Evolutionary conservation across 1,140 invertebrate species (phyloP), one percentile per base, ranked within the genome.

Genomic region (Bombus cullumanus): DNA sequence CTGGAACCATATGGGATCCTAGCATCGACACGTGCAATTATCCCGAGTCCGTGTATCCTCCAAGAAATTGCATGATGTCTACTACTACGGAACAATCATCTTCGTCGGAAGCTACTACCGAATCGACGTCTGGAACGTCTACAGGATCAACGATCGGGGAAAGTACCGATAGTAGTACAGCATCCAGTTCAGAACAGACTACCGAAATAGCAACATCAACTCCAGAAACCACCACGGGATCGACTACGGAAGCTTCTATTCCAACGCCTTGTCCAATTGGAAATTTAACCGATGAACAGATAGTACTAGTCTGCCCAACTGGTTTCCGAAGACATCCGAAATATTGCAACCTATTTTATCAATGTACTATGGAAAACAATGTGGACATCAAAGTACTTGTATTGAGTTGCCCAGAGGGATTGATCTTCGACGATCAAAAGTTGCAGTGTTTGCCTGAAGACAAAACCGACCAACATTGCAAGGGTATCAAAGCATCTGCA

Each of bases 321-420:
- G 97, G 97, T 59, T 98, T 98, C 94, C 96, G 96, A 91, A 96
- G 97, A 86, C 97, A 98, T 96, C 97, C 98, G 0, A 97, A 98
- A 92, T 97, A 97, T 90, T 98, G 98, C 91, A 97, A 98, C 92
- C 93, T 97, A 68, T 98, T 98, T 94, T 98, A 98, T 91, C 97
- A 98, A 93, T 98, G 98, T 92, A 97, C 96, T 28, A 96, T 96
- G 83, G 93, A 96, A 1, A 96, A 94, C 59, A 8, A 15, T 3
- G 96, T 97, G 91, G 97, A 98, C 86, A 94, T 97, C 12, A 98
- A 97, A 91, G 96, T 98, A 80, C 95, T 97, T 2, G 95, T 97
- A 6, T 96, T 98, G 73, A 96, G 96, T 74, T 98, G 98, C 94
- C 97, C 97, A 12, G 97, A 97, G 87, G 96, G 96, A 81, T 97